These are phyloP conservation scores for Zygaena filipendulae DNA, from an alignment of 2,888 invertebrate species.

Conservation along the genomic window DNA sequence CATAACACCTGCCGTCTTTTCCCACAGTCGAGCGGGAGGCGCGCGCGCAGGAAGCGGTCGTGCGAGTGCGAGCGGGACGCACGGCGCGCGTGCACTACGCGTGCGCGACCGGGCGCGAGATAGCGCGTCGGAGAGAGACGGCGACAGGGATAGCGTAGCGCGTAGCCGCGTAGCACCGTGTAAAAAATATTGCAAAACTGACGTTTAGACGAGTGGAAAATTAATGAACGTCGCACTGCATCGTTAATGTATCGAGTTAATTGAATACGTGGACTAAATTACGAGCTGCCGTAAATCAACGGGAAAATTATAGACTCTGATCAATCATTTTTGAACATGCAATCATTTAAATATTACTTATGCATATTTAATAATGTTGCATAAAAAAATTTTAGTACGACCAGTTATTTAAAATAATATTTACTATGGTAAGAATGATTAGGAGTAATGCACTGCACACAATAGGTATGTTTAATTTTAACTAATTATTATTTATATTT, in stretches of 20 bases:
- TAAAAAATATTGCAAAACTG: constrained; percentile 20
- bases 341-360: too few species aligned
- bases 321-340: too few species aligned
- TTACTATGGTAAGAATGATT: too few species aligned
- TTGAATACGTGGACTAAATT: constrained; percentile 23
- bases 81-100: constrained; percentile 43
- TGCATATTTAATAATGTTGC: too few species aligned
- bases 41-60: constrained; percentile 50
- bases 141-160: constrained; percentile 28
- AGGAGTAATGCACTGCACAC: too few species aligned
- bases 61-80: constrained; percentile 43
- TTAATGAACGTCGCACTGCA: constrained; percentile 23
- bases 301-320: too few species aligned
- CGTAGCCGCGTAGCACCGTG: constrained; percentile 32
- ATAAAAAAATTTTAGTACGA: too few species aligned
- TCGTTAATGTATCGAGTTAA: constrained; percentile 25
- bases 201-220: constrained; percentile 22
- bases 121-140: constrained; percentile 20
- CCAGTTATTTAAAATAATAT: too few species aligned
- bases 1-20: constrained; percentile 72
- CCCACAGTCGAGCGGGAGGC: constrained; percentile 62
- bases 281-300: constrained; percentile 18
- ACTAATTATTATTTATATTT: too few species aligned
- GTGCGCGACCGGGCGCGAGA: constrained; percentile 33
- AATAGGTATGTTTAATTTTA: too few species aligned